phyloP scores from a whole-genome alignment of 2,797 vertebrate genomes.

The Mormyrus hasselquistii region DNA sequence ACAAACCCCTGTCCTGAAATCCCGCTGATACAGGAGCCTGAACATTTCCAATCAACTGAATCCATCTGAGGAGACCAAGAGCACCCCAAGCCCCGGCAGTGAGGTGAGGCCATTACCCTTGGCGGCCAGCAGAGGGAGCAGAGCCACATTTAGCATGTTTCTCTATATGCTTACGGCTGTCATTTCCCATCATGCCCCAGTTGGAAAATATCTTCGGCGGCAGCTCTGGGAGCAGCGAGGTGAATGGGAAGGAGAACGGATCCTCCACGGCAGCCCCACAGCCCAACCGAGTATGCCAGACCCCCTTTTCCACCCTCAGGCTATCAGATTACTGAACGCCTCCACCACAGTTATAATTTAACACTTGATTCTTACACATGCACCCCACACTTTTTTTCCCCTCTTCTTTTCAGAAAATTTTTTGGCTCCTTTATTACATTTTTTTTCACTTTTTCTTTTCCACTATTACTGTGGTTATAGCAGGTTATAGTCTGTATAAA shows the following conservation, averaged over 20 bases:
- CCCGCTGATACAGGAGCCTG: conserved; percentile 58
- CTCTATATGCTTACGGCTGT: not conserved
- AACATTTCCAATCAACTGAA: conserved; percentile 76
- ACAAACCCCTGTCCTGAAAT: not conserved
- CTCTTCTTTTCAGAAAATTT: not conserved
- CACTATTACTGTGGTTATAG: not conserved
- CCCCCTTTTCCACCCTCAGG: not conserved
- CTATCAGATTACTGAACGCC: not conserved
- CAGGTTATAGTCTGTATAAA: not conserved
- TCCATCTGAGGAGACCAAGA: conserved; percentile 71
- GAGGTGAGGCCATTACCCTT: conserved; percentile 62
- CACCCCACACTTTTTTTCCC: not conserved
- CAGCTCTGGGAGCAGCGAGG: conserved; percentile 59
- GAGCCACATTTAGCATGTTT: no score
- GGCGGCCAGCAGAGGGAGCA: not conserved
- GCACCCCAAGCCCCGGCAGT: conserved; percentile 56
- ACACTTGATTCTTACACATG: not conserved
- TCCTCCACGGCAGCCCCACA: conserved; percentile 59
- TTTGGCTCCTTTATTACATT: not conserved
- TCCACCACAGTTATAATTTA: not conserved
- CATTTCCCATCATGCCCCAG: conserved; percentile 48
- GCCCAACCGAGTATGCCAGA: conserved; percentile 69
- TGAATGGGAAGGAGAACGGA: conserved; percentile 78
- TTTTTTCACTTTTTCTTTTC: not conserved
- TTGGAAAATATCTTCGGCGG: conserved; percentile 80